A percentile compares a stretch with the other conserved stretches of the same genome.
Conservation (phyloP, 2,113 vertebrate species). For the Phylloscopus whistleri region DNA sequence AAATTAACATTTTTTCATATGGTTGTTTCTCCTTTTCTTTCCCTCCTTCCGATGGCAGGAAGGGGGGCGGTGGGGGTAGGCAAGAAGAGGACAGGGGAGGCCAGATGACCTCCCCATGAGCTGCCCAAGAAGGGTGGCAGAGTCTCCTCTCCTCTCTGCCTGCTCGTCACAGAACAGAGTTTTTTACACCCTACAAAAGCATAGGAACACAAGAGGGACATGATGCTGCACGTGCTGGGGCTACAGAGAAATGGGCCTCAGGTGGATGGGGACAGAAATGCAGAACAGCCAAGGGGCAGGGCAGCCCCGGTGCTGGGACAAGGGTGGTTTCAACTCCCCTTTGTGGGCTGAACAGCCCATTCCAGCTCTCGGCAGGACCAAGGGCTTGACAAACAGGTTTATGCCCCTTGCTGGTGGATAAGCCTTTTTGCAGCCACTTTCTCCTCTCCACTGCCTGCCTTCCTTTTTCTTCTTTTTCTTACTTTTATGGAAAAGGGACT, state of each 20-base stretch:
- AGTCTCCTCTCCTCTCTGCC: neutral
- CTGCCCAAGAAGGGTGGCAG: neutral
- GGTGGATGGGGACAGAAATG: neutral
- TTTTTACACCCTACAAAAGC: neutral
- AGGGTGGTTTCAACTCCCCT: neutral
- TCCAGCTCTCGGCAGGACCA: accelerated
- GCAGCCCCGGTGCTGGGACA: accelerated
- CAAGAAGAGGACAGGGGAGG: neutral
- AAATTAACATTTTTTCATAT: constrained; percentile 86
- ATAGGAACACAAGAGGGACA: accelerated
- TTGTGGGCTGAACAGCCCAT: neutral
- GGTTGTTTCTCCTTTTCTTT: constrained; percentile 68
- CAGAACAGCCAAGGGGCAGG: neutral
- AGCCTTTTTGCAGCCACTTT: neutral
- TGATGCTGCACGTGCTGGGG: accelerated
- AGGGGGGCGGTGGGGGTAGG: neutral
- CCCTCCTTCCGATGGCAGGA: constrained; percentile 17
- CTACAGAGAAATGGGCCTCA: accelerated
- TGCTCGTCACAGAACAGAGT: accelerated
- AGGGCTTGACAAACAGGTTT: neutral
- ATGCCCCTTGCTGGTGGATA: neutral
- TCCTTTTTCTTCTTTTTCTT: neutral
- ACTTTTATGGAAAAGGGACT: neutral
- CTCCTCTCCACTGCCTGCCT: neutral
- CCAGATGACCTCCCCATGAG: neutral